Percentiles rank a stretch among this genome's conserved stretches.
Evolutionary conservation across 2,888 invertebrate genomes (phyloP).

Genomic region (Lithophane socia): DNA sequence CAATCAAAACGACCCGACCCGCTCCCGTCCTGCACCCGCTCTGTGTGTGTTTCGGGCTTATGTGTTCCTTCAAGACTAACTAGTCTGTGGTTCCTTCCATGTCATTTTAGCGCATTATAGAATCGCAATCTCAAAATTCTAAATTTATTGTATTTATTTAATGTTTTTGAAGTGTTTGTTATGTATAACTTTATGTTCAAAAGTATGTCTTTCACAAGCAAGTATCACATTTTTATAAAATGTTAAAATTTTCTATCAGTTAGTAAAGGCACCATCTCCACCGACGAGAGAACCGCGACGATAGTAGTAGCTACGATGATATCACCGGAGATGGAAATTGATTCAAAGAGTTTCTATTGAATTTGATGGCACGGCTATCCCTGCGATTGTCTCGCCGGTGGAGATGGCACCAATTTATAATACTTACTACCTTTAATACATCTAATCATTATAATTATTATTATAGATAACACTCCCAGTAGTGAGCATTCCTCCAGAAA

Average conservation of each 20-base stretch:
- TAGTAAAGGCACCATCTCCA: neutral
- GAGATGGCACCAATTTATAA: neutral
- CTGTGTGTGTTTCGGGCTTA: no score
- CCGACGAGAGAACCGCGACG: no score
- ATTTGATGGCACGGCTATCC: no score
- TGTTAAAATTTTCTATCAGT: neutral
- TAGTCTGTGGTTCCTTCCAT: neutral
- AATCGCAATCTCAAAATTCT: neutral
- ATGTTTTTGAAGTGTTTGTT: constrained; percentile 41
- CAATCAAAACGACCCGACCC: no score
- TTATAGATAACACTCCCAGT: constrained; percentile 6
- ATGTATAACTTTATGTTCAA: constrained; percentile 19
- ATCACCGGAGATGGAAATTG: no score
- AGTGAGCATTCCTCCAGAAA: neutral
- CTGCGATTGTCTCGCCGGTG: no score
- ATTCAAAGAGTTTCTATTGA: no score
- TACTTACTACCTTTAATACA: neutral
- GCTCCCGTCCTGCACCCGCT: no score
- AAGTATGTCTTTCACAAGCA: constrained; percentile 24
- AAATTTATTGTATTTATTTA: constrained; percentile 8
- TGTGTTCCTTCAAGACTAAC: no score
- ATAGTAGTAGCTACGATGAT: no score
- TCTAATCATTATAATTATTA: neutral
- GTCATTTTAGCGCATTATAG: neutral
- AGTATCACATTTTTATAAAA: constrained; percentile 2